These are phyloP conservation scores for roundworm (Caenorhabditis elegans) DNA, from an alignment of 1,140 invertebrate species.

Conservation along the genomic window DNA sequence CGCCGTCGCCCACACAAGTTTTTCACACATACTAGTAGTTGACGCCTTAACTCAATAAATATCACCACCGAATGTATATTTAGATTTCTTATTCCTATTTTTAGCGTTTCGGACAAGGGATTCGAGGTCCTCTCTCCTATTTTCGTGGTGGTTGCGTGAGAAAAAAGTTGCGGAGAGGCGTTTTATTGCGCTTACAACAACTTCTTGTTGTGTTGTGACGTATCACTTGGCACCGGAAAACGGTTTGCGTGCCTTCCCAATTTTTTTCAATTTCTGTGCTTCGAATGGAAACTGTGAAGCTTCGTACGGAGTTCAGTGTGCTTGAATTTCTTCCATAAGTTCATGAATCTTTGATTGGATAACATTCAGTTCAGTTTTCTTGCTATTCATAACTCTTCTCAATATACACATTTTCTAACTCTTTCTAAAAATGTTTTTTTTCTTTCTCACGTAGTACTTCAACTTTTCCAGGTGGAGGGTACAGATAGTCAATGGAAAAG, in stretches of 20 bases:
- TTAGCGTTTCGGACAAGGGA: not conserved
- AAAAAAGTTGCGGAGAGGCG: slow-evolving; percentile 17
- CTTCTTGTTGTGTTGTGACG: not conserved
- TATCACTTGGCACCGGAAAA: not conserved
- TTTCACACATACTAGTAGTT: no score
- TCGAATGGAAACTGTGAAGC: not conserved
- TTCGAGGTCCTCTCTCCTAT: not conserved
- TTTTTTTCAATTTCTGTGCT: not conserved
- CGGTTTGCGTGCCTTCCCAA: not conserved
- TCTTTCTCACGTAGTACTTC: no score
- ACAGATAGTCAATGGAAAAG: slow-evolving; percentile 1
- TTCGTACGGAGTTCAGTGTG: no score
- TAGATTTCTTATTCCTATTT: not conserved
- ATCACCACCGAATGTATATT: not conserved
- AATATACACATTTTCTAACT: no score
- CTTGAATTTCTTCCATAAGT: no score
- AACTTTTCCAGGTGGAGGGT: slow-evolving; percentile 10
- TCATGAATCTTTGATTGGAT: not conserved
- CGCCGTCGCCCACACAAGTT: no score
- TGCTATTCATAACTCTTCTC: no score
- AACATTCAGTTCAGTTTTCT: no score
- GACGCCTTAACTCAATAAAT: not conserved
- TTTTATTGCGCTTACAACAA: not conserved
- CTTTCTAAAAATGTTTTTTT: no score
- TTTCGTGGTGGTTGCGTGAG: not conserved